Evolutionary conservation across 2,113 vertebrate species (phyloP).

Genomic region (Mionectes macconnelli): DNA sequence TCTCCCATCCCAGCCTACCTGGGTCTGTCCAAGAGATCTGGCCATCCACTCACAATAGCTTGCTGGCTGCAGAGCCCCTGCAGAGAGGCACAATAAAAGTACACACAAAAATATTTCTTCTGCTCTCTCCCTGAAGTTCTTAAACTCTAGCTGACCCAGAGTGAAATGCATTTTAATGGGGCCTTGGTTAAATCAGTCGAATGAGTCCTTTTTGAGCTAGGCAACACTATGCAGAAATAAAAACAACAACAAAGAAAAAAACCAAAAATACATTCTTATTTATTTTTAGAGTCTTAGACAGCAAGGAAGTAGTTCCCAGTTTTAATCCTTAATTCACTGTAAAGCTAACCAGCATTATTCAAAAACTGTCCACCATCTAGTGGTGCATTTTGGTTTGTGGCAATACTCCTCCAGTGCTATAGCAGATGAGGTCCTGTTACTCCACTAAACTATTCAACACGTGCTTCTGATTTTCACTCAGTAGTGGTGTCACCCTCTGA

Average conservation of each 20-base stretch:
- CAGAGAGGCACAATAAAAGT: background rate
- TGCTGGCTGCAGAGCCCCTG: background rate
- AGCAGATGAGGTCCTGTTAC: background rate
- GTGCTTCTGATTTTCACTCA: background rate
- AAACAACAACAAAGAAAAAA: background rate
- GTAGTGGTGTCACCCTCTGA: background rate
- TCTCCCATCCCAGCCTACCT: background rate
- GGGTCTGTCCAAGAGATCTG: background rate
- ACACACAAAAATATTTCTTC: constrained; percentile 21
- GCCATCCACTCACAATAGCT: background rate
- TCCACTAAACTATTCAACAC: background rate
- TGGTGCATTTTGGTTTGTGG: background rate
- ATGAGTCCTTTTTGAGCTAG: constrained; percentile 7
- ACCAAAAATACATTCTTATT: background rate
- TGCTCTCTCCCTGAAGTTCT: constrained; percentile 42
- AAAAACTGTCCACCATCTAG: background rate
- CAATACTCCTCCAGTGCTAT: background rate
- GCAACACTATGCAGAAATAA: background rate
- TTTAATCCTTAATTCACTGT: background rate
- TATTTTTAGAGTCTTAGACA: background rate
- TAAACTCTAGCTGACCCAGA: constrained; percentile 44
- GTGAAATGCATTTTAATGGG: constrained; percentile 37
- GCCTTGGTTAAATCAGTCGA: background rate
- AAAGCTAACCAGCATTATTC: background rate
- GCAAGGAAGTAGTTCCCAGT: background rate